Percentiles rank a stretch among this genome's conserved stretches.
Evolutionary conservation across 2,888 invertebrate species (phyloP).

Genomic region (Allolobophora icterica): DNA sequence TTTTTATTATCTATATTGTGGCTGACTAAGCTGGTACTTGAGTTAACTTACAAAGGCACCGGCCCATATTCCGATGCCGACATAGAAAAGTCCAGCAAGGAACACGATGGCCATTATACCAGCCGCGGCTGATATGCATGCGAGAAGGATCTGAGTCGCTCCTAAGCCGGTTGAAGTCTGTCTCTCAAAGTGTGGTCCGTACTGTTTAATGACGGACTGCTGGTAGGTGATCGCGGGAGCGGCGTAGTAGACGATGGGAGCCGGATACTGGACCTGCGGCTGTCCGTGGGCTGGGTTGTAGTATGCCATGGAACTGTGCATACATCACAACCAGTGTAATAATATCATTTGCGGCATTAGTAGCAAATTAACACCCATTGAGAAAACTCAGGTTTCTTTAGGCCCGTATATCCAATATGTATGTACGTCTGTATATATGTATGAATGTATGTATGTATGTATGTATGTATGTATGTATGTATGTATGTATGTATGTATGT

Average conservation of each 20-base stretch:
- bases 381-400: too few species aligned
- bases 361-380: too few species aligned
- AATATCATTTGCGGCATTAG: too few species aligned
- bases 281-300: too few species aligned
- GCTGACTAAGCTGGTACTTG: not conserved
- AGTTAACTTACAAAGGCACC: not conserved
- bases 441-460: too few species aligned
- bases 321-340: too few species aligned
- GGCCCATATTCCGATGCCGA: not conserved
- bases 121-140: not conserved
- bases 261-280: not conserved
- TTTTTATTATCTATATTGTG: not conserved
- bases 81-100: not conserved
- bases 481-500: too few species aligned
- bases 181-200: not conserved
- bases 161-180: not conserved
- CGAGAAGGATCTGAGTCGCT: not conserved
- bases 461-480: too few species aligned
- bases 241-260: not conserved
- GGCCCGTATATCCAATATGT: too few species aligned
- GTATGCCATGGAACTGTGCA: too few species aligned
- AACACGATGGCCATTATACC: not conserved
- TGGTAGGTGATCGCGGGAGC: not conserved
- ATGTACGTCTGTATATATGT: too few species aligned
- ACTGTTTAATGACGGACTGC: not conserved